These are phyloP conservation scores for fruit fly (Drosophila melanogaster) DNA, from an alignment of 1,140 invertebrate species.

Conservation along the genomic window Release_6_plus_ISO1_MT NT_033777.3:16203501-16204000, in stretches of 20 bases:
- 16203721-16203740: conserved; percentile 27
- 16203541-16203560: conserved; percentile 40
- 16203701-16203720: conserved; percentile 51
- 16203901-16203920: conserved; percentile 30
- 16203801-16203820: conserved; percentile 2
- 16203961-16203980: too few species aligned
- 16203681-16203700: conserved; percentile 13
- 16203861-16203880: conserved; percentile 34
- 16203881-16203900: conserved; percentile 26
- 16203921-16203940: neutral
- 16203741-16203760: conserved; percentile 14
- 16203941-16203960: conserved; percentile 23
- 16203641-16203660: conserved; percentile 8
- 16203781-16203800: too few species aligned
- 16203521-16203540: conserved; percentile 36
- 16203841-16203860: conserved; percentile 39
- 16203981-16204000: neutral
- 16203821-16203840: conserved; percentile 22
- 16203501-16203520: conserved; percentile 30
- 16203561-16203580: conserved; percentile 36
- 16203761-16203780: conserved; percentile 5
- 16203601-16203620: too few species aligned
- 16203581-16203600: conserved; percentile 40
- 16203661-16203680: conserved; percentile 23
- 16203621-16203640: too few species aligned